These are phyloP conservation scores for Cordilura impudica DNA, from an alignment of 2,888 invertebrate genomes.

Conservation along the genomic window DNA sequence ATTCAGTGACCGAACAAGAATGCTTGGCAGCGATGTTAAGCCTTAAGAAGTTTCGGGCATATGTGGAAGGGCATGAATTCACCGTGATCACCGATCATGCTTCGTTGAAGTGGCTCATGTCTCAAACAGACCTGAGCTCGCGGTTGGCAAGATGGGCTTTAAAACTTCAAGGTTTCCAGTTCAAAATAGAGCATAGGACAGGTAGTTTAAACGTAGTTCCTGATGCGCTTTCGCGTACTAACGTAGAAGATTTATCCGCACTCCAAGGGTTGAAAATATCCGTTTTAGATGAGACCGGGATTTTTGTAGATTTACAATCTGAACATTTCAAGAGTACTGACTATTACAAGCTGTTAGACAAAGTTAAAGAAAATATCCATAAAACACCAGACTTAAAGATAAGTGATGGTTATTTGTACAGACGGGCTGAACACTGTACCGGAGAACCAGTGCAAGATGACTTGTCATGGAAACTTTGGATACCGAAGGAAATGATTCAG, in stretches of 20 bases:
- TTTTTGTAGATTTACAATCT: too few relatives aligned
- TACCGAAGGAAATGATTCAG: slow-evolving; percentile 21
- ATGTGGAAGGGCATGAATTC: too few relatives aligned
- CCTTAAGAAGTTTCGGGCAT: too few relatives aligned
- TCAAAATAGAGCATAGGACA: slow-evolving; percentile 39
- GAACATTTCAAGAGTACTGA: slow-evolving; percentile 4
- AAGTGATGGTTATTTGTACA: slow-evolving; percentile 23
- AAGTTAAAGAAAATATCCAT: not conserved
- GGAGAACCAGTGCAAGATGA: slow-evolving; percentile 32
- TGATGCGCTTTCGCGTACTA: slow-evolving; percentile 33
- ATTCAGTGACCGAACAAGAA: too few relatives aligned
- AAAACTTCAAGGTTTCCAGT: slow-evolving; percentile 39
- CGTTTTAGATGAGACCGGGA: not conserved
- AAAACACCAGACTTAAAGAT: slow-evolving; percentile 36
- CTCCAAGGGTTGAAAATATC: not conserved
- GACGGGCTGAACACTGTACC: slow-evolving; percentile 15
- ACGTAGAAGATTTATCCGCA: slow-evolving; percentile 3
- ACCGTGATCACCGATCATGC: too few relatives aligned
- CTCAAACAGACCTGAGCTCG: slow-evolving; percentile 27
- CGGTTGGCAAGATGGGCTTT: too few relatives aligned
- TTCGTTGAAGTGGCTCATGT: slow-evolving; percentile 27
- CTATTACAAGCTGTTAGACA: not conserved
- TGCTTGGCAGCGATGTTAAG: too few relatives aligned
- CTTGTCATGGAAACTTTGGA: slow-evolving; percentile 41
- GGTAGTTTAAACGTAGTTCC: slow-evolving; percentile 40